Conservation (phyloP, 2,888 invertebrate species). For the Drosophila paramelanica region DNA sequence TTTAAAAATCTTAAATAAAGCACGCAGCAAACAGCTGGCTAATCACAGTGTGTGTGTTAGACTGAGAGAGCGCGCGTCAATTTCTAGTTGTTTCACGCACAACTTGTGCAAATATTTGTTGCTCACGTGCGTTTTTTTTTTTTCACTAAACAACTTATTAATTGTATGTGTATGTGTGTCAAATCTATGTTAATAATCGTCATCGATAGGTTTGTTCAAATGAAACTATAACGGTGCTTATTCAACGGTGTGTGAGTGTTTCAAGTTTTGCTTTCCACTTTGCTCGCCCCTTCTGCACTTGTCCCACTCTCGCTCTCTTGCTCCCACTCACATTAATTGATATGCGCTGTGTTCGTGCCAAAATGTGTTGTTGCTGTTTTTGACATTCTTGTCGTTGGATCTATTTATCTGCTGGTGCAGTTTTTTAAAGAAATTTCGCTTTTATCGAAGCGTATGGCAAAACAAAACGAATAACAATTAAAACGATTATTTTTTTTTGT, state of each 20-base stretch:
- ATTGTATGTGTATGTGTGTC: slow-evolving; percentile 1
- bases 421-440: slow-evolving; percentile 35
- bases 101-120: slow-evolving; percentile 7
- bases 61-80: not conserved
- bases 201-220: slow-evolving; percentile 10
- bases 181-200: not conserved
- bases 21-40: slow-evolving; percentile 50
- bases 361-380: slow-evolving; percentile 33
- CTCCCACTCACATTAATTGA: slow-evolving; percentile 18
- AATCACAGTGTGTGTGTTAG: not conserved
- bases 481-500: slow-evolving; percentile 64
- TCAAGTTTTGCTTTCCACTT: slow-evolving; percentile 32
- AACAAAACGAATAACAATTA: slow-evolving; percentile 55
- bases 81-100: not conserved
- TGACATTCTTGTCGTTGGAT: slow-evolving; percentile 24
- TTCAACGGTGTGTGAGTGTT: slow-evolving; percentile 8
- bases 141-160: slow-evolving; percentile 5
- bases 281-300: slow-evolving; percentile 15
- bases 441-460: slow-evolving; percentile 41
- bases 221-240: slow-evolving; percentile 13
- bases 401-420: slow-evolving; percentile 30
- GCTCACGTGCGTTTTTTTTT: slow-evolving; percentile 24
- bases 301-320: slow-evolving; percentile 1
- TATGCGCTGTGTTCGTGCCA: slow-evolving; percentile 48
- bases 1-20: slow-evolving; percentile 23